These are phyloP conservation scores for Propsilocerus akamusi DNA, from an alignment of 1,140 invertebrate species.

Conservation along the genomic window DNA sequence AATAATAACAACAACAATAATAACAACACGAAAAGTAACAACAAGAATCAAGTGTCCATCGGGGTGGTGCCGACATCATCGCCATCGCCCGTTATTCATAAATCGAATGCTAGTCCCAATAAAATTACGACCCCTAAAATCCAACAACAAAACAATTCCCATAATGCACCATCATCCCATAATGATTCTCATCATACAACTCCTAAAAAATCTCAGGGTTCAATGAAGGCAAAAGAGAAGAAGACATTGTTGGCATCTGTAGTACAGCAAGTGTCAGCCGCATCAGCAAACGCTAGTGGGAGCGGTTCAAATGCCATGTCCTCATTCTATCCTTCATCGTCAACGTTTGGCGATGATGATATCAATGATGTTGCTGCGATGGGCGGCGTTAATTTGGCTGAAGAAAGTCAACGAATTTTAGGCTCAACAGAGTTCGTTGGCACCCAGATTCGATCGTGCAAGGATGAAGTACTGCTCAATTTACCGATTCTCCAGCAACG, in stretches of 20 bases:
- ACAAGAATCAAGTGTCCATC: conserved; percentile 1
- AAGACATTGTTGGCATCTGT: conserved; percentile 34
- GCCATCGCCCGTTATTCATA: no score
- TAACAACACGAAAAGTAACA: neutral
- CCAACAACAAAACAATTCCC: neutral
- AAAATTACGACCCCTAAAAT: neutral
- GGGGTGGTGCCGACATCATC: neutral
- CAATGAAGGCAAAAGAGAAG: conserved; percentile 42
- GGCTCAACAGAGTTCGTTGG: conserved; percentile 90
- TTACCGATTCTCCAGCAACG: conserved; percentile 54
- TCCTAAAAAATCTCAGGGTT: conserved; percentile 11
- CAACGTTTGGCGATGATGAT: conserved; percentile 66
- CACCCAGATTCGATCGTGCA: conserved; percentile 87
- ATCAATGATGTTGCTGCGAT: conserved; percentile 98
- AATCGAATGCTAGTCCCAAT: neutral
- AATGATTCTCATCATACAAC: neutral
- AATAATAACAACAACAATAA: neutral
- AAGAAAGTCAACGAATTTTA: conserved; percentile 88
- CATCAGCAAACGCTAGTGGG: conserved; percentile 19
- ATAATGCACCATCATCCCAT: neutral
- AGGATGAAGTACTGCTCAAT: conserved; percentile 83
- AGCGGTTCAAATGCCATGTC: conserved; percentile 21
- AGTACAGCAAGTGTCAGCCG: conserved; percentile 11
- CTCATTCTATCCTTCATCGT: conserved; percentile 18
- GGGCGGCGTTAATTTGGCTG: conserved; percentile 95